A percentile compares a stretch with the other conserved stretches of the same genome.
Evolutionary conservation across 2,888 invertebrate species (phyloP).

Genomic region (Athalia circularis): DNA sequence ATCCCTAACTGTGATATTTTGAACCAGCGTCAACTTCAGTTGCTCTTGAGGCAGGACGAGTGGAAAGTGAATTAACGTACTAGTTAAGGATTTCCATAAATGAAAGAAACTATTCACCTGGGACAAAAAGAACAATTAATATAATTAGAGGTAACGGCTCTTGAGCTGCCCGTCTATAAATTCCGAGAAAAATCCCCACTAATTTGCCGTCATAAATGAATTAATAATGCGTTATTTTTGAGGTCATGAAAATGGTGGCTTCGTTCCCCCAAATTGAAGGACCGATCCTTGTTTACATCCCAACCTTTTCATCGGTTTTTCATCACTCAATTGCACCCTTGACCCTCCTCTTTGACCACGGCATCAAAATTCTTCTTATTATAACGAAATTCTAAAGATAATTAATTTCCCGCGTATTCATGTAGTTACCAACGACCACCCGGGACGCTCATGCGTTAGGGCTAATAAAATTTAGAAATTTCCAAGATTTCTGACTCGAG

Average conservation of each 20-base stretch:
- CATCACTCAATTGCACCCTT: not conserved
- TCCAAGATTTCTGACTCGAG: constrained; percentile 51
- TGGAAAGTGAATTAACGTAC: constrained; percentile 55
- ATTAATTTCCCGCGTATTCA: constrained; percentile 62
- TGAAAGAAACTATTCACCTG: constrained; percentile 47
- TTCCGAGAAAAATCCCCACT: not conserved
- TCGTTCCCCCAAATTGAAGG: constrained; percentile 3
- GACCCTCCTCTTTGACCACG: not conserved
- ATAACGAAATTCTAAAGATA: constrained; percentile 1
- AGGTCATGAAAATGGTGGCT: constrained; percentile 46
- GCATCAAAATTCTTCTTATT: not conserved
- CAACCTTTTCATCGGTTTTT: not conserved
- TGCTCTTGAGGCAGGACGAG: constrained; percentile 57
- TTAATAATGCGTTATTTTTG: constrained; percentile 40
- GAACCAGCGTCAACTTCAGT: constrained; percentile 68
- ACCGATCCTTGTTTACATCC: constrained; percentile 9
- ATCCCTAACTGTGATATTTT: constrained; percentile 67
- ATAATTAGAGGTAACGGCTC: constrained; percentile 13
- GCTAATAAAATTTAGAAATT: constrained; percentile 29
- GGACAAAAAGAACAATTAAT: constrained; percentile 27
- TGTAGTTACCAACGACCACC: constrained; percentile 22
- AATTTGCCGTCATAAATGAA: not conserved
- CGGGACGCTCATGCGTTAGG: not conserved
- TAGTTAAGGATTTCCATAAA: constrained; percentile 46
- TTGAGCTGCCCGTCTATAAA: not conserved